phyloP scores from a whole-genome alignment of 1,140 invertebrate species.

The Pseudomyrmex sp. region DNA sequence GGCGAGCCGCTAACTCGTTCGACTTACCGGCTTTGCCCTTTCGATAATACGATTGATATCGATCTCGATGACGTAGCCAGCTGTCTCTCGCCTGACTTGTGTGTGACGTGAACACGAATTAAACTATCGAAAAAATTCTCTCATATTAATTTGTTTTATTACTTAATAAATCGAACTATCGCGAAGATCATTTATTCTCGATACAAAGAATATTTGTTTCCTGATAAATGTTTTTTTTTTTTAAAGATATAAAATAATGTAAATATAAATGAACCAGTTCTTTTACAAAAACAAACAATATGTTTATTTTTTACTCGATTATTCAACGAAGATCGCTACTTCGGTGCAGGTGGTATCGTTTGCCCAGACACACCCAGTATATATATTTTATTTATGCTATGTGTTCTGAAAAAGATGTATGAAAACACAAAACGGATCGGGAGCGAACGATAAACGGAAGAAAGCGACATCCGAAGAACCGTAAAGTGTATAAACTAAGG shows the following conservation, averaged over 20 bases:
- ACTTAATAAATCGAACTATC: neutral
- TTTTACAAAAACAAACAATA: neutral
- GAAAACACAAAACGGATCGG: slow-evolving; percentile 54
- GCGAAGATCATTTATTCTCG: neutral
- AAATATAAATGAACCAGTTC: neutral
- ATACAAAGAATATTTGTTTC: too few species aligned
- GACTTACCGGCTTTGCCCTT: slow-evolving; percentile 14
- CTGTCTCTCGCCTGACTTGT: neutral
- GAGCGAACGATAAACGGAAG: slow-evolving; percentile 73
- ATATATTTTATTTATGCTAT: neutral
- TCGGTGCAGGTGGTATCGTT: neutral
- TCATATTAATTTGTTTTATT: neutral
- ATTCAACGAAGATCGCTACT: neutral
- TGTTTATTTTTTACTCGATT: neutral
- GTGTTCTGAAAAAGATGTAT: neutral
- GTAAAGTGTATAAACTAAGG: slow-evolving; percentile 68
- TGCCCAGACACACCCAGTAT: neutral
- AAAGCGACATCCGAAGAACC: slow-evolving; percentile 73
- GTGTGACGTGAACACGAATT: neutral
- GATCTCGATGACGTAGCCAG: slow-evolving; percentile 41
- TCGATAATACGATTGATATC: slow-evolving; percentile 49
- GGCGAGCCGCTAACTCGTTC: slow-evolving; percentile 7
- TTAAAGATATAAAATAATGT: too few species aligned
- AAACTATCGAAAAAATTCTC: neutral
- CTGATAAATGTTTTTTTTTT: too few species aligned